Percentiles rank a stretch among this genome's conserved stretches.
phyloP scores from a whole-genome alignment of 2,113 vertebrate genomes.

The Toxotes chatareus region DNA sequence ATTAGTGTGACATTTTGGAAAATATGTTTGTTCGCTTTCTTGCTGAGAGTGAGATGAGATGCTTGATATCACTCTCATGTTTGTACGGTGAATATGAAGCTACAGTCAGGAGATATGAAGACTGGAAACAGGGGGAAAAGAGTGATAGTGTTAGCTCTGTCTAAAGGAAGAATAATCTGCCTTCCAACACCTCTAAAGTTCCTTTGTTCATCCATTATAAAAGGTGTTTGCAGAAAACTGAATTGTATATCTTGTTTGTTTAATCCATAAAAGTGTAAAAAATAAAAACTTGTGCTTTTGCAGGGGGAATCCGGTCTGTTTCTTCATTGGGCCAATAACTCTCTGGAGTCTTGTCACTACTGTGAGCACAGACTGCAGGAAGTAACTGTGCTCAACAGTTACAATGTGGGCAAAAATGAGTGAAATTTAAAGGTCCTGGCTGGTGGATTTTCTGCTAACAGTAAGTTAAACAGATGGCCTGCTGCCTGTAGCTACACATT shows the following conservation, averaged over 20 bases:
- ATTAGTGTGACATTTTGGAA: constrained; percentile 38
- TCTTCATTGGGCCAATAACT: no score
- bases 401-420: no score
- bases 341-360: no score
- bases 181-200: not conserved
- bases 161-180: not conserved
- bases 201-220: not conserved
- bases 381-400: not conserved
- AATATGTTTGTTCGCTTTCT: constrained; percentile 7
- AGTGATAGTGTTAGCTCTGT: no score
- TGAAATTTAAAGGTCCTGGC: no score
- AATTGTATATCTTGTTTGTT: no score
- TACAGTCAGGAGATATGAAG: not conserved
- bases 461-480: not conserved
- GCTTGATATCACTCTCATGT: not conserved
- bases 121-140: not conserved
- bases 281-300: no score
- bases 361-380: not conserved
- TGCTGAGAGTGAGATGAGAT: constrained; percentile 2
- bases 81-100: not conserved
- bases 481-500: not conserved
- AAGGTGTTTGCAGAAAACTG: not conserved
- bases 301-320: no score
- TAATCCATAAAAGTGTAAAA: no score
- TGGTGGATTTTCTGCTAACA: not conserved